phyloP scores from a whole-genome alignment of 1,140 invertebrate species.

The Dolichoris vasculosae region DNA sequence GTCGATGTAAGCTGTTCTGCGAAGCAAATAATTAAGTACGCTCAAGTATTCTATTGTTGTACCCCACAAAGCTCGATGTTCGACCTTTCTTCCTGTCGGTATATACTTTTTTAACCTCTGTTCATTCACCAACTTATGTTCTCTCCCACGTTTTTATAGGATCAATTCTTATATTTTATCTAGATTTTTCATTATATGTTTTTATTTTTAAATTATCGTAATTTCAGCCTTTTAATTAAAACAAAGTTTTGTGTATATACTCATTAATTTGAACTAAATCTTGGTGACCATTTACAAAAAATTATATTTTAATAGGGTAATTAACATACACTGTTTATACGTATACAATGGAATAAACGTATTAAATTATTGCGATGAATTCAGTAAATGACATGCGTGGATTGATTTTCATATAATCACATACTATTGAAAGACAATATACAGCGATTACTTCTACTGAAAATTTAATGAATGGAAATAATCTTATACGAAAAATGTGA shows the following conservation, averaged over 20 bases:
- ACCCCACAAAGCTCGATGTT: background rate
- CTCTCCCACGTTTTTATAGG: background rate
- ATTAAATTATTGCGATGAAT: background rate
- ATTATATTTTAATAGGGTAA: background rate
- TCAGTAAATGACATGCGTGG: background rate
- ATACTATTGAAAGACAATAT: background rate
- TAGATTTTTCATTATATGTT: too few species aligned
- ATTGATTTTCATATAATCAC: conserved; percentile 5
- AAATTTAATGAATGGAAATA: background rate
- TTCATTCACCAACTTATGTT: too few species aligned
- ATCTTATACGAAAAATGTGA: background rate
- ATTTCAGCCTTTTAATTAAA: background rate
- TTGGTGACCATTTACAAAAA: background rate
- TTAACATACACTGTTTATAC: background rate
- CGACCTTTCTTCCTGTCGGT: background rate
- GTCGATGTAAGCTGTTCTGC: background rate
- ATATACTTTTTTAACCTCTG: background rate
- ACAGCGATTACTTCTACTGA: background rate
- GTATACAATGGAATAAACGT: background rate
- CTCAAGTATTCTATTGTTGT: background rate
- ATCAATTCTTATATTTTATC: background rate
- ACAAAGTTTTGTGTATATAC: background rate
- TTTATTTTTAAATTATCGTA: too few species aligned
- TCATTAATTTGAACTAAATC: background rate
- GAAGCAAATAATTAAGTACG: conserved; percentile 43